phyloP scores from a whole-genome alignment of 1,140 invertebrate species.

The Drosophila repletoides region DNA sequence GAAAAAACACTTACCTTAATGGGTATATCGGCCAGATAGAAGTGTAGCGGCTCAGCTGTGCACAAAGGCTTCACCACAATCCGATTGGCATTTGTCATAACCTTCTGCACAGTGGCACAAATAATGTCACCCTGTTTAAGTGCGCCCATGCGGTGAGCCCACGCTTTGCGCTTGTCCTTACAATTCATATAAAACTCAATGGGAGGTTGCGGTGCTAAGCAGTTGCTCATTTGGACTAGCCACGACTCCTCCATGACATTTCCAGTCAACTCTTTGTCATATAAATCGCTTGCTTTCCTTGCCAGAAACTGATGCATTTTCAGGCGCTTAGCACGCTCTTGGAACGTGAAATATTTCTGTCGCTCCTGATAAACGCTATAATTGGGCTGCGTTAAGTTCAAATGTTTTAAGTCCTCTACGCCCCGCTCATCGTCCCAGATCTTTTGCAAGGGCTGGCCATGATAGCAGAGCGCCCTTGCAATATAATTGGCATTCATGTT shows the following conservation, averaged over 20 bases:
- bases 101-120: conserved; percentile 89
- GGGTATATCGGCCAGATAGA: conserved; percentile 92
- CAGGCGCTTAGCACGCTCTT: conserved; percentile 91
- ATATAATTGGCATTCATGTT: conserved; percentile 83
- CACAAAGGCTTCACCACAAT: conserved; percentile 92
- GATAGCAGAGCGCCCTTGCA: conserved; percentile 89
- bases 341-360: conserved; percentile 89
- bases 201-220: conserved; percentile 86
- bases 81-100: conserved; percentile 85
- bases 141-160: conserved; percentile 45
- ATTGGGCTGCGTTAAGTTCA: conserved; percentile 87
- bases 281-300: conserved; percentile 89
- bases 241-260: conserved; percentile 83
- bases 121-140: conserved; percentile 91
- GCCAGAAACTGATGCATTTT: conserved; percentile 92
- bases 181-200: conserved; percentile 89
- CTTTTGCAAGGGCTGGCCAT: conserved; percentile 92
- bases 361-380: conserved; percentile 90
- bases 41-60: conserved; percentile 88
- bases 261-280: conserved; percentile 83
- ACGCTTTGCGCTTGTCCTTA: conserved; percentile 65
- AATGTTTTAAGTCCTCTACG: conserved; percentile 87
- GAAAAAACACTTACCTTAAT: conserved; percentile 86
- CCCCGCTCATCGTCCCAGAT: conserved; percentile 92
- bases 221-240: conserved; percentile 29